Conservation (phyloP, 2,797 vertebrate genomes). For the Tamandua tetradactyla region DNA sequence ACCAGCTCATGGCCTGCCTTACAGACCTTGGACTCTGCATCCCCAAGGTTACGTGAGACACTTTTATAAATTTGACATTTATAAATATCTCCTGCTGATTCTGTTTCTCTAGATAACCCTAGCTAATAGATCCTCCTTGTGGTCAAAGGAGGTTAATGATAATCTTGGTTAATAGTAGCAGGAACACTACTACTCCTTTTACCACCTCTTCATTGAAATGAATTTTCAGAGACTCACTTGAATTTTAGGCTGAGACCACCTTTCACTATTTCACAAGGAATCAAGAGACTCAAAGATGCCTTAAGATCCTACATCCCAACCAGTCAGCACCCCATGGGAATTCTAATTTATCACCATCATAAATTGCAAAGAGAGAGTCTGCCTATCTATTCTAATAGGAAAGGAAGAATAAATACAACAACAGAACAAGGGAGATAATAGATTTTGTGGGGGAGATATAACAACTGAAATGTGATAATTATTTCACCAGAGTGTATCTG, state of each 20-base stretch:
- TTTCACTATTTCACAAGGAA: conserved; percentile 18
- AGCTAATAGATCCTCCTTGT: too few species aligned
- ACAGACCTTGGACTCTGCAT: too few species aligned
- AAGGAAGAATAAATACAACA: conserved; percentile 23
- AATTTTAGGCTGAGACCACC: neutral
- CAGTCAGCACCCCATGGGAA: neutral
- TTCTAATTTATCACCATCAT: conserved; percentile 21
- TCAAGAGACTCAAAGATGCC: neutral
- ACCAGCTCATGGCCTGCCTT: too few species aligned
- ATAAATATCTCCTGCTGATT: too few species aligned
- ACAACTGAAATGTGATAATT: conserved; percentile 23
- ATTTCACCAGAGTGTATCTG: neutral
- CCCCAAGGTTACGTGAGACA: too few species aligned
- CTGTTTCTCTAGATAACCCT: too few species aligned
- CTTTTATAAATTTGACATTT: too few species aligned
- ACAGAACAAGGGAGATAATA: neutral
- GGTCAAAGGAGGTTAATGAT: neutral
- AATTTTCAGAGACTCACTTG: neutral
- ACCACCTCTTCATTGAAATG: neutral
- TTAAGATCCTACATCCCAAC: neutral
- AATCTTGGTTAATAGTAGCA: neutral
- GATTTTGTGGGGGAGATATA: neutral
- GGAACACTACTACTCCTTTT: neutral
- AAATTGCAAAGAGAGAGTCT: conserved; percentile 33
- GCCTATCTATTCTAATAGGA: neutral